Evolutionary conservation across 1,140 invertebrate genomes (phyloP), one percentile per base, ranked within the genome.

Genomic region (Spodoptera frugiperda): DNA sequence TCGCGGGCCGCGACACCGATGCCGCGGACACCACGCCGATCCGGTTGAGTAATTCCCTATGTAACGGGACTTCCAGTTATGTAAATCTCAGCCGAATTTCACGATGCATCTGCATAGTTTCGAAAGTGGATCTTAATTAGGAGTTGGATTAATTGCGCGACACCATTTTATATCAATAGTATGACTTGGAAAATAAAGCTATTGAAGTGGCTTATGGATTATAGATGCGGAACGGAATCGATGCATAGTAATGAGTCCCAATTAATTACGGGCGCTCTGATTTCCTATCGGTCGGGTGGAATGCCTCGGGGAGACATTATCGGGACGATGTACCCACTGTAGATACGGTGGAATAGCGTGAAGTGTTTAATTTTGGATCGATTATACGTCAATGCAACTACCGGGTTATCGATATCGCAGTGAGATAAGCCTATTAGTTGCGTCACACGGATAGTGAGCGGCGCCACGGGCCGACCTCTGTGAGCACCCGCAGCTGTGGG

Each of bases 11-110:
- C 70, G 70, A 72, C 70, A 73, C 71, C 55, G 71, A 59, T 73
- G 71, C 63, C 63, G 63, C 55, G 54, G 80, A 73, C 77, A 81
- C 80, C 82, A 79, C 82, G 80, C 59, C 59, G 72, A 88, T 86
- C 88, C 88, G 89, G 87, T 91, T 89, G 87, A 88, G 85, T 90
- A 91, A 91, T 91, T 88, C 88, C 86, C 88, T 90, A 91, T 87
- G 75, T 92, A 93, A 92, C 92, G 92, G 92, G 81, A 89, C 87
- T 82, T 91, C 92, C 88, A 92, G 92, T 93, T 93, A 93, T 93
- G 92, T 84, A 92, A 92, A 93, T 93, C 82, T 86, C 79, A 92
- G 87, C 89, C 90, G 89, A 92, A 92, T 92, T 93, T 92, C 87
- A 92, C 87, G 89, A 80, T 75, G 73, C 78, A 83, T 82, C 76